phyloP scores from a whole-genome alignment of 53 echinoderm and acorn worm genomes.

The Holothuria leucospilota region DNA sequence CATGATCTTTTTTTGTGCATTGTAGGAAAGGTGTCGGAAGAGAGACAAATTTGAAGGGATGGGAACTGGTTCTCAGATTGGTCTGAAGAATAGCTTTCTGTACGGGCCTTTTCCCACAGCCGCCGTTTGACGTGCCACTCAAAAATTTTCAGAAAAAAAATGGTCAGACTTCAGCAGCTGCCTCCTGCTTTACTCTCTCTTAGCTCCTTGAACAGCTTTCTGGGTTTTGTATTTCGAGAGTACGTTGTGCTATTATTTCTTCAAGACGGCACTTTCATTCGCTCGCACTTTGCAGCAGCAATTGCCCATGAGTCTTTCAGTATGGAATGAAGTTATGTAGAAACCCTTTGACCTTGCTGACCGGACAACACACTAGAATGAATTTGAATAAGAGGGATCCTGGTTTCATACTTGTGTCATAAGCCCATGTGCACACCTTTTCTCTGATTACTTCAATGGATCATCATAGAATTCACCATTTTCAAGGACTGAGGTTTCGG shows the following conservation, averaged over 20 bases:
- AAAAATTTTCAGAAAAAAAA: too few species aligned
- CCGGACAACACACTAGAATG: neutral
- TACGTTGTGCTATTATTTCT: constrained; percentile 39
- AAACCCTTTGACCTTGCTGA: neutral
- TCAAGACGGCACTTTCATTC: constrained; percentile 53
- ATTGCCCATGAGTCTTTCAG: constrained; percentile 32
- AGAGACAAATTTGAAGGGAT: too few species aligned
- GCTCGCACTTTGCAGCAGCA: constrained; percentile 53
- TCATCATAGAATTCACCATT: constrained; percentile 26
- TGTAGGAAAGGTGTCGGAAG: too few species aligned
- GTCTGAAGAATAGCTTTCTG: constrained; percentile 31
- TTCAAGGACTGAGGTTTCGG: constrained; percentile 17
- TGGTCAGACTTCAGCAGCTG: constrained; percentile 48
- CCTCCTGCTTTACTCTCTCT: constrained; percentile 26
- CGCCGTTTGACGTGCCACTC: constrained; percentile 37
- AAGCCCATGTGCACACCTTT: neutral
- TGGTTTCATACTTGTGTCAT: neutral
- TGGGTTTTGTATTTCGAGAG: constrained; percentile 21
- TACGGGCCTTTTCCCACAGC: constrained; percentile 26
- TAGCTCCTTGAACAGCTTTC: constrained; percentile 2
- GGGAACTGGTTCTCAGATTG: too few species aligned
- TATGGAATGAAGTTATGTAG: neutral
- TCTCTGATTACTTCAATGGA: constrained; percentile 16
- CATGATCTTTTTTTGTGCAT: too few species aligned
- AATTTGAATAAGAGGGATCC: too few species aligned